Evolutionary conservation across 1,140 invertebrate species (phyloP).

Genomic region (Diabrotica virgifera): DNA sequence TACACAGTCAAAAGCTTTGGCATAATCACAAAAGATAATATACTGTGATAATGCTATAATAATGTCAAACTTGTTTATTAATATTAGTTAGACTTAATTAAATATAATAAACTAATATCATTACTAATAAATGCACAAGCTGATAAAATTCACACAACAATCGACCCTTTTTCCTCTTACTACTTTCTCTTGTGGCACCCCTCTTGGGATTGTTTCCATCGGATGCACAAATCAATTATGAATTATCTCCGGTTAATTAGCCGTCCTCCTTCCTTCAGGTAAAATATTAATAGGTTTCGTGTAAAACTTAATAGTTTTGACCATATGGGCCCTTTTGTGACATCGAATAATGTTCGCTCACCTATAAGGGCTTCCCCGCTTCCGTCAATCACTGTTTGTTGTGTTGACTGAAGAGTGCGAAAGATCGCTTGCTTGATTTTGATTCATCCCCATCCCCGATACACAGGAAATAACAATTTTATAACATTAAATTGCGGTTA

Average conservation of each 20-base stretch:
- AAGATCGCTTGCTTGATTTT: no score
- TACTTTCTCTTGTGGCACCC: not conserved
- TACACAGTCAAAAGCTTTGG: no score
- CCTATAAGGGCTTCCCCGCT: constrained; percentile 5
- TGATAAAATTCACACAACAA: constrained; percentile 1
- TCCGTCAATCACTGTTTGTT: constrained; percentile 16
- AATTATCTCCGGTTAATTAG: constrained; percentile 12
- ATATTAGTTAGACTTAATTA: no score
- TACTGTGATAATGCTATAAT: no score
- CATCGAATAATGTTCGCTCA: not conserved
- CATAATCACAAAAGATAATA: no score
- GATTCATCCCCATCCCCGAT: no score
- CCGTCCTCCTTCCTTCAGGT: not conserved
- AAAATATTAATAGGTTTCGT: constrained; percentile 13
- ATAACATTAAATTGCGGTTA: no score
- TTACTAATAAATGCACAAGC: not conserved
- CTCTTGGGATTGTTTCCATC: constrained; percentile 1
- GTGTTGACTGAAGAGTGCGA: no score
- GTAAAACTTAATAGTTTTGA: constrained; percentile 15
- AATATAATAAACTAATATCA: no score
- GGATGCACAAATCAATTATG: constrained; percentile 12
- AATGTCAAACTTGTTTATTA: no score
- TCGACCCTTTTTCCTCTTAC: not conserved
- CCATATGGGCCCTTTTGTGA: constrained; percentile 8
- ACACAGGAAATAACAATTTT: no score